Evolutionary conservation across 2,797 vertebrate genomes (phyloP).

Genomic region (Cichlasoma orientale): DNA sequence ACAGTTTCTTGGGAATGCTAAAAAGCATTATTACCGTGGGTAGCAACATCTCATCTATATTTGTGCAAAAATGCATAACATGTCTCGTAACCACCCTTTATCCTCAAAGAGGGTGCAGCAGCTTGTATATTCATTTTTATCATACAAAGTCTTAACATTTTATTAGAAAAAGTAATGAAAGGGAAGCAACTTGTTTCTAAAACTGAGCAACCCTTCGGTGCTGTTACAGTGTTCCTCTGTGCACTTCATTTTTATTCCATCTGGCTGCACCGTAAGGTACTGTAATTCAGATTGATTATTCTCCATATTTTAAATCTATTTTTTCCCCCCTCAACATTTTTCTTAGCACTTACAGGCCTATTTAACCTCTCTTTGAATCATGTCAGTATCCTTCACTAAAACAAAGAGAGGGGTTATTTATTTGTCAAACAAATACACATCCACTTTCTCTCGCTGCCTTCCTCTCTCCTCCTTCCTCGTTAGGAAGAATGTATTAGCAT

Average conservation of each 20-base stretch:
- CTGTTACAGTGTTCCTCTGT: neutral
- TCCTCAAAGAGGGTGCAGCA: neutral
- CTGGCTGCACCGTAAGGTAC: constrained; percentile 10
- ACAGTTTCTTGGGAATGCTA: neutral
- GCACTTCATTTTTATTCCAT: constrained; percentile 15
- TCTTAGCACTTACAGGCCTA: constrained; percentile 65
- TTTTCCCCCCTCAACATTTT: constrained; percentile 27
- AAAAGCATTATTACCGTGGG: neutral
- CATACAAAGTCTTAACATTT: neutral
- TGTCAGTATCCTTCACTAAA: constrained; percentile 66
- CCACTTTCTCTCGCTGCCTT: constrained; percentile 39
- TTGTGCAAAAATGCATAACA: neutral
- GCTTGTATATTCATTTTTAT: neutral
- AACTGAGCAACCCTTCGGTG: neutral
- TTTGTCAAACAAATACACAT: constrained; percentile 78
- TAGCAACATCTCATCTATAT: neutral
- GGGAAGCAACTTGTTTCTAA: constrained; percentile 1
- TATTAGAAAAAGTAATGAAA: neutral
- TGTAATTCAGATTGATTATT: constrained; percentile 54
- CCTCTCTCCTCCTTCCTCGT: constrained; percentile 70
- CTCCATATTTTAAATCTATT: constrained; percentile 23
- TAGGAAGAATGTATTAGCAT: constrained; percentile 81
- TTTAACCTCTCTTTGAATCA: constrained; percentile 76
- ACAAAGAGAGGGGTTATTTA: constrained; percentile 74
- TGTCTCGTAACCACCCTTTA: neutral